These are phyloP conservation scores for Atta cephalotes DNA, from an alignment of 1,140 invertebrate genomes.

Conservation along the genomic window DNA sequence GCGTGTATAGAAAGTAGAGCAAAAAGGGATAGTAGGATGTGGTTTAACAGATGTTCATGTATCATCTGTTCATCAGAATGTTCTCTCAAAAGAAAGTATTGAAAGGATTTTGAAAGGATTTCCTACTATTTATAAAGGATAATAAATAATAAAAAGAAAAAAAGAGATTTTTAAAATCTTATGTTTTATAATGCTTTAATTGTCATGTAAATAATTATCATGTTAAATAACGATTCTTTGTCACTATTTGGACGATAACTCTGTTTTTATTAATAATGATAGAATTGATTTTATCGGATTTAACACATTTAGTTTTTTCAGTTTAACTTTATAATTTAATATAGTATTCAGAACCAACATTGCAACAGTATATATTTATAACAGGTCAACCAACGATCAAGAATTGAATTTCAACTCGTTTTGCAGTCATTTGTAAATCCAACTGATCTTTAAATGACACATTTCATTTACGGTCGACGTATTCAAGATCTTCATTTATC, in stretches of 20 bases:
- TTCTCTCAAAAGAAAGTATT: neutral
- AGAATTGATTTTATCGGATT: neutral
- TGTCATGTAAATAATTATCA: neutral
- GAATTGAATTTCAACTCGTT: constrained; percentile 19
- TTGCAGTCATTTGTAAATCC: constrained; percentile 29
- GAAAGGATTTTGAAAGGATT: neutral
- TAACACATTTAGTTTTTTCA: neutral
- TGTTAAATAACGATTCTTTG: neutral
- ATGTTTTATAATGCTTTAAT: neutral
- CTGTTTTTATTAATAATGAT: neutral
- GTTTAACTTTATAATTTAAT: neutral
- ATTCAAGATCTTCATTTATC: constrained; percentile 24
- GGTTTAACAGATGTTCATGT: constrained; percentile 31
- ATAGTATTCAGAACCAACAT: no score
- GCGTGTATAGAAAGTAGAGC: constrained; percentile 25
- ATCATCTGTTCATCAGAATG: constrained; percentile 11
- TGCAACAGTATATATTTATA: neutral
- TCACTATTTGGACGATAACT: neutral
- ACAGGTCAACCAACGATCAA: neutral
- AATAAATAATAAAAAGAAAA: neutral
- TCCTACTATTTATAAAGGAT: neutral
- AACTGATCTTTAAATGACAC: constrained; percentile 27
- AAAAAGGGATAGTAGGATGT: constrained; percentile 37
- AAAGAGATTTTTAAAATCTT: neutral
- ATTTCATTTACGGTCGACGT: constrained; percentile 20